Evolutionary conservation across 2,888 invertebrate genomes (phyloP).

Genomic region (Hybos culiciformis): DNA sequence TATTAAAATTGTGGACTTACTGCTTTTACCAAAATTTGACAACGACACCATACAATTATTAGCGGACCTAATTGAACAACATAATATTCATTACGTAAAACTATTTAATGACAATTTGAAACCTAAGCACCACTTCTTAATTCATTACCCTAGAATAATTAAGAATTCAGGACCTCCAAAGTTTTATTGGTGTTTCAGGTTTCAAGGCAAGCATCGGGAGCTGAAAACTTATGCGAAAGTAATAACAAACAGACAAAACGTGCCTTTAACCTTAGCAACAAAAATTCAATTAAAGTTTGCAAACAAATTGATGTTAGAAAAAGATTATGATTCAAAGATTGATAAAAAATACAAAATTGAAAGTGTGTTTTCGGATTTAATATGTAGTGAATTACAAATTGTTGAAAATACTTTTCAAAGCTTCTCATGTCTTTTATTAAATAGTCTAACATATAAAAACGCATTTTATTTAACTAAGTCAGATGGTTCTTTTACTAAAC

Average conservation of each 20-base stretch:
- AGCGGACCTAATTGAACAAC: neutral
- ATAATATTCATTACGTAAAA: slow-evolving; percentile 5
- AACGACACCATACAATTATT: neutral
- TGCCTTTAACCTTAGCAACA: slow-evolving; percentile 6
- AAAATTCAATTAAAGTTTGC: slow-evolving; percentile 9
- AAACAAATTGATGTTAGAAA: slow-evolving; percentile 4
- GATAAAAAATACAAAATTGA: neutral
- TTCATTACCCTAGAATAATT: slow-evolving; percentile 7
- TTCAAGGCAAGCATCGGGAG: slow-evolving; percentile 8
- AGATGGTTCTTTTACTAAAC: too few relatives aligned
- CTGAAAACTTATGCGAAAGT: slow-evolving; percentile 8
- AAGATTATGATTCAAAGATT: neutral
- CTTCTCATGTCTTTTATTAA: too few relatives aligned
- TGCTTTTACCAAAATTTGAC: slow-evolving; percentile 2
- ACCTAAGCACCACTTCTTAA: slow-evolving; percentile 4
- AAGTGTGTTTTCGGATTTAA: neutral
- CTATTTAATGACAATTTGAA: slow-evolving; percentile 9
- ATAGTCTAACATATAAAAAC: too few relatives aligned
- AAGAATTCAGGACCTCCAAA: slow-evolving; percentile 9
- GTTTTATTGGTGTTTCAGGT: slow-evolving; percentile 9
- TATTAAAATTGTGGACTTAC: slow-evolving; percentile 2
- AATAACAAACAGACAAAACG: slow-evolving; percentile 7
- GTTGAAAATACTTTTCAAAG: too few relatives aligned
- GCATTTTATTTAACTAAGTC: too few relatives aligned
- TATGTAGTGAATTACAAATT: neutral